These are phyloP conservation scores for Chelonus insularis DNA, from an alignment of 1,140 invertebrate genomes.

Conservation along the genomic window DNA sequence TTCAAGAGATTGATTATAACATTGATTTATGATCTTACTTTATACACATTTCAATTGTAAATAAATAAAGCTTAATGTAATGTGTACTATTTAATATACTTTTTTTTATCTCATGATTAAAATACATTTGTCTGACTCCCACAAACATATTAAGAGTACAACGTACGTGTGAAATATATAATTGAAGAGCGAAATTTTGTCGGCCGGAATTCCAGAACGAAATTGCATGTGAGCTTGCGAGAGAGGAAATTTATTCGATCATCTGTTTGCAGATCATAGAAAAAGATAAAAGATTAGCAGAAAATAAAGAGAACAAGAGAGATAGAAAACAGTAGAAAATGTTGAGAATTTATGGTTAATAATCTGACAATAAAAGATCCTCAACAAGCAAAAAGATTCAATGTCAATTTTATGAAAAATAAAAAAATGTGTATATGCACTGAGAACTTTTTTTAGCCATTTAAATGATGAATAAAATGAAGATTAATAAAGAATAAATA, in stretches of 20 bases:
- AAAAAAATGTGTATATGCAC: background rate
- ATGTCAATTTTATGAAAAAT: background rate
- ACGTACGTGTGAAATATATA: background rate
- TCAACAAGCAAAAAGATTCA: background rate
- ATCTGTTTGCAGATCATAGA: background rate
- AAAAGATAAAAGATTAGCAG: background rate
- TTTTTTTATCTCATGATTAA: slow-evolving; percentile 1
- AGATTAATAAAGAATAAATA: too few relatives aligned
- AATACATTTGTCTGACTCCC: background rate
- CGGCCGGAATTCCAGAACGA: slow-evolving; percentile 7
- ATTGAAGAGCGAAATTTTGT: slow-evolving; percentile 21
- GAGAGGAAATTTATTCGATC: slow-evolving; percentile 13
- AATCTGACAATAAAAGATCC: slow-evolving; percentile 9
- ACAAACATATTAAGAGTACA: background rate
- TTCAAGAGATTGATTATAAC: background rate
- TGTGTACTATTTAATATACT: background rate
- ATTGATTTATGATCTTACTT: background rate
- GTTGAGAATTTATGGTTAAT: slow-evolving; percentile 11
- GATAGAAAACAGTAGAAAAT: slow-evolving; percentile 1
- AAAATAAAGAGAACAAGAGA: background rate
- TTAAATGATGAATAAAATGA: too few relatives aligned
- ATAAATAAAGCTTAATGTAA: background rate
- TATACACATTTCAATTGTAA: background rate
- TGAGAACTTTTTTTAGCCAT: too few relatives aligned
- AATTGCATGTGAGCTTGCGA: slow-evolving; percentile 15